Percentiles rank a stretch among this genome's conserved stretches.
These are phyloP conservation scores for Epinotia demarniana DNA, from an alignment of 2,888 invertebrate genomes.

Conservation along the genomic window DNA sequence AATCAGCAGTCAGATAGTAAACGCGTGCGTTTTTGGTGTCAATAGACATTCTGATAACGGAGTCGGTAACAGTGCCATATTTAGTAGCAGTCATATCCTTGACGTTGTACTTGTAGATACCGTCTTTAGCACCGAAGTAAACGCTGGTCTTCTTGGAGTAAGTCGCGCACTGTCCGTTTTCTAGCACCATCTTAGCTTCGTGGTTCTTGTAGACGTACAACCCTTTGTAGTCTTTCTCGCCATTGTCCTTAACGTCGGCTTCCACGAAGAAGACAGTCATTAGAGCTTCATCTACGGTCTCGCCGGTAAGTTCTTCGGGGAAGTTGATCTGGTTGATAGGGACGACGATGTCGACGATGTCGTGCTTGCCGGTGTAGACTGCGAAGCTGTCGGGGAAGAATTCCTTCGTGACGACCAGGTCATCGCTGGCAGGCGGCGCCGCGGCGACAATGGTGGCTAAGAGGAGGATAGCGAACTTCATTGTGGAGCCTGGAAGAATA, in stretches of 20 bases:
- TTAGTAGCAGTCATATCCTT: slow-evolving; percentile 48
- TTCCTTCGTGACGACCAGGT: not conserved
- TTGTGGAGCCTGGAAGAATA: slow-evolving; percentile 7
- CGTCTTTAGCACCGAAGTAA: slow-evolving; percentile 49
- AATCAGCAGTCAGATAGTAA: slow-evolving; percentile 64
- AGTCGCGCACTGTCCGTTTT: slow-evolving; percentile 47
- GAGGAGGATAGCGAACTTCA: slow-evolving; percentile 23
- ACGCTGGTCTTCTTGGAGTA: slow-evolving; percentile 44
- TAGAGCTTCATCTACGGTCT: not conserved
- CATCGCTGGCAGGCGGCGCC: slow-evolving; percentile 5
- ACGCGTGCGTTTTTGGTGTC: slow-evolving; percentile 53
- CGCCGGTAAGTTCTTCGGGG: slow-evolving; percentile 6
- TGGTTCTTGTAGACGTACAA: slow-evolving; percentile 47
- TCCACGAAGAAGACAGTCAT: slow-evolving; percentile 35
- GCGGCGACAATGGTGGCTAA: slow-evolving; percentile 16
- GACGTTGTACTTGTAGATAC: slow-evolving; percentile 48
- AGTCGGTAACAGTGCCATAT: slow-evolving; percentile 53
- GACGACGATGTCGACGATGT: slow-evolving; percentile 42
- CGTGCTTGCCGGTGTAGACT: slow-evolving; percentile 31
- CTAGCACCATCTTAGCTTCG: slow-evolving; percentile 48
- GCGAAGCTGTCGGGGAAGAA: slow-evolving; percentile 15
- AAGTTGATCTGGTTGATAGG: slow-evolving; percentile 38
- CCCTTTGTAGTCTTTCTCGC: slow-evolving; percentile 44
- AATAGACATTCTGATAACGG: slow-evolving; percentile 50
- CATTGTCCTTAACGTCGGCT: slow-evolving; percentile 43